Evolutionary conservation across 1,140 invertebrate species (phyloP), one percentile per base, ranked within the genome.

Genomic region (Goniozus legneri): DNA sequence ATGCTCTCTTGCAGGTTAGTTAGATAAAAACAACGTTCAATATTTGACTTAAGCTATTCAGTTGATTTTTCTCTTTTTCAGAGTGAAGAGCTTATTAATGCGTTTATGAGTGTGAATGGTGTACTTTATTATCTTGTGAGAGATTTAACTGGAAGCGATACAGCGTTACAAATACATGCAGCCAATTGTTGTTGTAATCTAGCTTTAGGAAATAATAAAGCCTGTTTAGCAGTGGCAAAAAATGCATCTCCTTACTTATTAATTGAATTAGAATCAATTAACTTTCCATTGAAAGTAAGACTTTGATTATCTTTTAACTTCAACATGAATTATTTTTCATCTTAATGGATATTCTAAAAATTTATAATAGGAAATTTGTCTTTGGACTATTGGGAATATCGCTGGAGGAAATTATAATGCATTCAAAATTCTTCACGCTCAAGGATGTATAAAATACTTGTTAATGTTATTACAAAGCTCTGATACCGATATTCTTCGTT

Each of bases 181-280:
- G 65, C 62, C 0, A 66, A 62, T 56, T 77, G 73, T 42, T 72
- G 68, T 46, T 77, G 76, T 45, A 77, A 77, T 44, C 61, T 77
- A 42, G 52, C 75, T 15, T 58, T 77, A 1, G 72, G 71, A 22
- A 70, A 74, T 58, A 8, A 47, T 2, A 74, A 67, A 52, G 58
- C 64, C n/a, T 77, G 73, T 20, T 47, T 49, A 19, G 20, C 52
- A 14, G 21, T 76, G 3, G 59, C 62, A 0, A 77, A 75, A 65
- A 56, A 49, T 39, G 50, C 64, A 15, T 54, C 58, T 8, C 62
- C 75, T 0, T 73, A 77, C 51, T 44, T 77, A 2, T 24, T 73
- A 13, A 52, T 62, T 1, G 56, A 65, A 35, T 39, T 77, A n/a
- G 62, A 75, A 33, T 69, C 59, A 33, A 60, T 64, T 33, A 77